Percentiles rank a stretch among this genome's conserved stretches.
These are phyloP conservation scores for Fulmarus glacialis DNA, from an alignment of 2,113 vertebrate genomes.

Conservation along the genomic window DNA sequence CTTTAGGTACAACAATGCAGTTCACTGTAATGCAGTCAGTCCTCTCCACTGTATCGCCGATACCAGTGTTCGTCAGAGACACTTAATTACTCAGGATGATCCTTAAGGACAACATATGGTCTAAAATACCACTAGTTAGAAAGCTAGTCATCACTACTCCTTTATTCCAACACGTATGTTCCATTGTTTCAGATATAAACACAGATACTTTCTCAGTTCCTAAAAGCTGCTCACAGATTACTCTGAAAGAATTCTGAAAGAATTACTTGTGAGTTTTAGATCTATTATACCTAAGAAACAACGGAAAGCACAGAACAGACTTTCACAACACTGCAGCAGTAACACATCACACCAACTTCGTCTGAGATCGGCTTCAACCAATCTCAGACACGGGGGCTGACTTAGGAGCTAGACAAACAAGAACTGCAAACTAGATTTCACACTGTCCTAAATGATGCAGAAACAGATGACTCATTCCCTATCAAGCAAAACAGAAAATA, in stretches of 20 bases:
- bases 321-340: background rate
- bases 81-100: background rate
- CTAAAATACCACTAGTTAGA: background rate
- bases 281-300: background rate
- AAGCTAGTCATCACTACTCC: background rate
- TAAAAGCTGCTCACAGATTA: background rate
- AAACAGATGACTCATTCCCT: constrained; percentile 1
- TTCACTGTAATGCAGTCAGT: background rate
- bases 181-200: background rate
- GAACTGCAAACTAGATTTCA: background rate
- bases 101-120: background rate
- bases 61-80: background rate
- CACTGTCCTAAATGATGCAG: background rate
- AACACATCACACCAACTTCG: background rate
- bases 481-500: background rate
- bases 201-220: background rate
- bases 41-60: background rate
- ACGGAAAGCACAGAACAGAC: background rate
- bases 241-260: background rate
- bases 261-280: background rate
- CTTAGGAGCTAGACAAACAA: constrained; percentile 24
- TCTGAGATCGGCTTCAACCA: background rate
- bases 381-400: background rate
- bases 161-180: background rate
- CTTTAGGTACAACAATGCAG: background rate